Percentiles rank a stretch among this genome's conserved stretches.
These are phyloP conservation scores for Denticeps clupeoides DNA, from an alignment of 2,797 vertebrate species.

Conservation along the genomic window DNA sequence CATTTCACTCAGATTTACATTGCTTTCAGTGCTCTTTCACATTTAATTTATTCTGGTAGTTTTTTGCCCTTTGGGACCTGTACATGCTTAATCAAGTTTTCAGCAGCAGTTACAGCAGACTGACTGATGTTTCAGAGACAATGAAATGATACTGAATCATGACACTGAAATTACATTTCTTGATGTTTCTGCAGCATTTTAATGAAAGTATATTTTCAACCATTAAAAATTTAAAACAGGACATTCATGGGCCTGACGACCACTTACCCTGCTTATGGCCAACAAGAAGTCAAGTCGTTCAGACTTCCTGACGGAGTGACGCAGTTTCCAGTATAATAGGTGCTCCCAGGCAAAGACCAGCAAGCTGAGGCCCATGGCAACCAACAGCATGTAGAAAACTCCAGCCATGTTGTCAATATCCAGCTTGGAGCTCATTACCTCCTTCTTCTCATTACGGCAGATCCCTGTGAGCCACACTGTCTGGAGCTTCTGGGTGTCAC, in stretches of 20 bases:
- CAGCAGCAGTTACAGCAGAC: too few species aligned
- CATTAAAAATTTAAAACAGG: too few species aligned
- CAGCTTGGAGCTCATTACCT: constrained; percentile 96
- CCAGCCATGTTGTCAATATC: constrained; percentile 98
- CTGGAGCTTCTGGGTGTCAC: constrained; percentile 92
- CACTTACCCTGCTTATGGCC: constrained; percentile 88
- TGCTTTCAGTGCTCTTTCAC: constrained; percentile 48
- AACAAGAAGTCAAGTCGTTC: constrained; percentile 81
- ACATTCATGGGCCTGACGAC: too few species aligned
- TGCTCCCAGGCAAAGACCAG: constrained; percentile 95
- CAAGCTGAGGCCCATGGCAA: constrained; percentile 83
- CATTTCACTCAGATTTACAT: constrained; percentile 21
- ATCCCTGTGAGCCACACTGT: constrained; percentile 96
- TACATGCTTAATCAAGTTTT: too few species aligned
- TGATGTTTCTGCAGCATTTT: too few species aligned
- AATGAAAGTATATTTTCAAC: too few species aligned
- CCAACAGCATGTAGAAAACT: constrained; percentile 97
- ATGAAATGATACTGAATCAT: too few species aligned
- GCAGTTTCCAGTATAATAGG: constrained; percentile 88
- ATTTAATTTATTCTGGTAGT: constrained; percentile 30
- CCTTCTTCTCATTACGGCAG: constrained; percentile 96
- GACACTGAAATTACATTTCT: too few species aligned
- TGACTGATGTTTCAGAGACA: too few species aligned
- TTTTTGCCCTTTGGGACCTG: too few species aligned
- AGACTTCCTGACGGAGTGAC: constrained; percentile 72